A percentile compares a stretch with the other conserved stretches of the same genome.
phyloP scores from a whole-genome alignment of 2,113 vertebrate species.

The Syngnathoides biaculeatus region DNA sequence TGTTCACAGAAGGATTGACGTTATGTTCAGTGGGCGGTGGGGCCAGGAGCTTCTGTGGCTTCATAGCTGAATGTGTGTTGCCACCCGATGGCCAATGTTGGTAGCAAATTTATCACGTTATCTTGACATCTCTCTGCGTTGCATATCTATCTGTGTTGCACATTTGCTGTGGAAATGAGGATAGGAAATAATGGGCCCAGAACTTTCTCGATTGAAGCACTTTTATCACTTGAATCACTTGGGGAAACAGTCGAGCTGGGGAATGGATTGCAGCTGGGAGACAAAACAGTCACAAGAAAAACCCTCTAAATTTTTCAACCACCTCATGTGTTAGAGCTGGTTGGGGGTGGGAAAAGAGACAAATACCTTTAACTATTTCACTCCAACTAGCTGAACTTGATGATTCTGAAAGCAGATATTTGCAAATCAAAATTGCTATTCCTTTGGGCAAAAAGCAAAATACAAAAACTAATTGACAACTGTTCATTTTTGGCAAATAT shows the following conservation, averaged over 20 bases:
- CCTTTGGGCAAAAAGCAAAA: too few species aligned
- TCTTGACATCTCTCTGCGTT: slow-evolving; percentile 14
- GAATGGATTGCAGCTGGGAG: slow-evolving; percentile 5
- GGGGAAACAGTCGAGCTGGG: slow-evolving; percentile 2
- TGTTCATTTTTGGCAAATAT: too few species aligned
- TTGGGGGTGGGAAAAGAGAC: neutral
- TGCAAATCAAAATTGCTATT: too few species aligned
- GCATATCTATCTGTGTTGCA: slow-evolving; percentile 18
- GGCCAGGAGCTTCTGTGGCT: too few species aligned
- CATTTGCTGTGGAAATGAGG: slow-evolving; percentile 37
- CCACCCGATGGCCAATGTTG: slow-evolving; percentile 47
- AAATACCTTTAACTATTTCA: slow-evolving; percentile 6
- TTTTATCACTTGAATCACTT: slow-evolving; percentile 24
- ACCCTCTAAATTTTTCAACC: neutral
- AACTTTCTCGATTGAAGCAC: slow-evolving; percentile 10
- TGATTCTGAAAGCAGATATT: neutral
- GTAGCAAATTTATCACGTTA: slow-evolving; percentile 36
- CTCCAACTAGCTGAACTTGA: neutral
- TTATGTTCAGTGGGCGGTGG: neutral
- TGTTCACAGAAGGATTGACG: neutral
- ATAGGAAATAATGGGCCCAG: slow-evolving; percentile 29
- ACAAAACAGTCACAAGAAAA: slow-evolving; percentile 10
- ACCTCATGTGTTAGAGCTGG: neutral
- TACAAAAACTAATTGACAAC: too few species aligned
- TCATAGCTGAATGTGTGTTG: slow-evolving; percentile 53